Evolutionary conservation across 2,888 invertebrate genomes (phyloP).

Genomic region (Marronus borbonicus): DNA sequence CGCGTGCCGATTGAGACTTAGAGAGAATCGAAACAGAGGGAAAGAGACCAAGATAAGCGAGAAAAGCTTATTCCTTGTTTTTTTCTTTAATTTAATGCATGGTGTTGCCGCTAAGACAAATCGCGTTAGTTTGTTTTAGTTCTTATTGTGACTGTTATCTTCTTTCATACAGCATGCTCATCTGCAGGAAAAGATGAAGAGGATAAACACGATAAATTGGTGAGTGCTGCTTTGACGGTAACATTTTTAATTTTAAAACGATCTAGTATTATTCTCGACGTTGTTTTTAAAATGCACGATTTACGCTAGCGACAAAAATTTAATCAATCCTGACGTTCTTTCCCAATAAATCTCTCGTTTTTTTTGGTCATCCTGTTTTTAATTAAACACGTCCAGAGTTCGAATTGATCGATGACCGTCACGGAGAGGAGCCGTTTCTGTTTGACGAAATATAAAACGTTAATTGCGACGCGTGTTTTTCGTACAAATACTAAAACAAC

Average conservation of each 20-base stretch:
- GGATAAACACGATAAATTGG: constrained; percentile 46
- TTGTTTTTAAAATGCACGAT: constrained; percentile 9
- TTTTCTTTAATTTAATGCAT: constrained; percentile 44
- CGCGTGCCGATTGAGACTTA: constrained; percentile 50
- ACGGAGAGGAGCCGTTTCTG: constrained; percentile 62
- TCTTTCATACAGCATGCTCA: constrained; percentile 50
- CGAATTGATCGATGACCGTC: constrained; percentile 69
- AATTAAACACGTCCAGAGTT: constrained; percentile 66
- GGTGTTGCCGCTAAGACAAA: constrained; percentile 53
- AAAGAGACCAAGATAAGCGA: neutral
- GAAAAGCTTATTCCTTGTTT: neutral
- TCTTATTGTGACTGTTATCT: constrained; percentile 51
- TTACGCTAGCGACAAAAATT: constrained; percentile 66
- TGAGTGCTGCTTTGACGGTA: constrained; percentile 55
- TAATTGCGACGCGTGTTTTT: constrained; percentile 61
- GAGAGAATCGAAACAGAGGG: constrained; percentile 31
- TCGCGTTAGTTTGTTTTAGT: constrained; percentile 56
- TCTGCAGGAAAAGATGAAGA: constrained; percentile 47
- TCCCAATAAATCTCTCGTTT: constrained; percentile 66
- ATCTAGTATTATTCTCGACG: neutral
- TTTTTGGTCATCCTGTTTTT: constrained; percentile 68
- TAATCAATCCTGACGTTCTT: constrained; percentile 69
- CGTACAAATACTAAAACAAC: constrained; percentile 18
- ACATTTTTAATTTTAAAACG: neutral
- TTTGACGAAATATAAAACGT: constrained; percentile 70